Evolutionary conservation across 2,888 invertebrate species (phyloP), one percentile per base, ranked within the genome.

Genomic region (Adineta ricciae): DNA sequence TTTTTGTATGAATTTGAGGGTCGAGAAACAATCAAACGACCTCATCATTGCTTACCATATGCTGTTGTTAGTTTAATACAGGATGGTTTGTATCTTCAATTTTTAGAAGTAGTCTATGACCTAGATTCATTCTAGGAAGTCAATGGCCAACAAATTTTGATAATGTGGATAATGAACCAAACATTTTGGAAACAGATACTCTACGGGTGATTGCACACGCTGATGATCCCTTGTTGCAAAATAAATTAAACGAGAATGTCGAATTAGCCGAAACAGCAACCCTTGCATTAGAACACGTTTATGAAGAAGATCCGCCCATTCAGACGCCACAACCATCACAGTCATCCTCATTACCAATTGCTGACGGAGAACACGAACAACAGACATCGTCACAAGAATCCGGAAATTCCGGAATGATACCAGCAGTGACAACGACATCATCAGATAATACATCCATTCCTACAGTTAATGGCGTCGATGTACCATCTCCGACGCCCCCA

Each of bases 41-140:
- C 84, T 21, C 52, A 83, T 49, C 83, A 85, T 64, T 83, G 83
- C 50, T 83, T 85, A 24, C 84, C 84, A 1, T 85, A 85, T 85
- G 84, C 84, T 50, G 64, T 85, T 56, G 72, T 85, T 36, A 85
- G 83, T 64, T 50, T 83, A 21, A 50, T 83, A 27, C 83, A 83
- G n/a, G 83, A 54, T 56, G 54, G 78, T 78, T 9, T 41, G 73
- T 73, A 8, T 73, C 36, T 7, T 21, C 21, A 5, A 9, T 41
- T 38, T 5, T 24, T 78, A 1, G 0, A 38, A 41, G 0, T 24
- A 24, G 5, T 11, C 11, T 46, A 46, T 46, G 46, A 24, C n/a
- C 14, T 19, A 14, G 38, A 14, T 24, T 19, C 52, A 54, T 83
- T 32, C 36, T 36, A 50, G 83, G 72, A 56, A 83, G 27, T 41